Base-by-base conservation (phyloP, 2,113 vertebrate genomes). In the Rallus limicola region DNA sequence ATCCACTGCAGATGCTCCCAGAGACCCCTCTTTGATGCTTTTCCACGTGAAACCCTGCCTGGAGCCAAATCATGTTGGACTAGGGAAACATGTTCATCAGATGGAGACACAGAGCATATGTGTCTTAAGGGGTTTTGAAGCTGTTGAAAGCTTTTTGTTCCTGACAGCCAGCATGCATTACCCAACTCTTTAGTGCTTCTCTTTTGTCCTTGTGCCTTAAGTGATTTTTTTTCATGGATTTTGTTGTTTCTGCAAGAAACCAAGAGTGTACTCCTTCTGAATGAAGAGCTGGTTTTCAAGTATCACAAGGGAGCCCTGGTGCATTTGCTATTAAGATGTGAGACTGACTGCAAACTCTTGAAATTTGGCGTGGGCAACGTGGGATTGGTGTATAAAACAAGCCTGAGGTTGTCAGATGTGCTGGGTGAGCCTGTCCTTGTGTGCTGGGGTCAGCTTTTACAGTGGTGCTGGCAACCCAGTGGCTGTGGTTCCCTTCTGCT, bases 141-240 rank as follows among this genome's bases (percentile, higher is more conserved):
- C 83, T 91, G 63, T 50, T 17, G 82, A 74, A 70, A 92, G 52
- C 56, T 68, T 88, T 95, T 83, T 88, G 42, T 68, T 94, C 71
- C 79, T 62, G 70, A 68, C 67, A 85, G 58, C 62, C 59, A 23
- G 1, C 34, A 12, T 56, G 55, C 71, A 58, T 92, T 90, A 81
- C 59, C 67, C 52, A 21, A 5, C 33, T 42, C 40, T 25, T 96
- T 26, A 77, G 28, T 88, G 74, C 71, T 94, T 78, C 36, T 36
- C 86, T 63, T 96, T 95, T 95, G 72, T 90, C 79, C 82, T 74
- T 74, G 63, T 76, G 40, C 76, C 75, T 62, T n/a, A 38, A 83
- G 64, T 50, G 68, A 53, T 8, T 81, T 65, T 92, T 48, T 65
- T 92, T 59, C 71, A 16, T 40, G 82, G 53, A 29, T 62, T 86